Evolutionary conservation across 2,888 invertebrate species (phyloP).

Genomic region (Machimus rusticus): DNA sequence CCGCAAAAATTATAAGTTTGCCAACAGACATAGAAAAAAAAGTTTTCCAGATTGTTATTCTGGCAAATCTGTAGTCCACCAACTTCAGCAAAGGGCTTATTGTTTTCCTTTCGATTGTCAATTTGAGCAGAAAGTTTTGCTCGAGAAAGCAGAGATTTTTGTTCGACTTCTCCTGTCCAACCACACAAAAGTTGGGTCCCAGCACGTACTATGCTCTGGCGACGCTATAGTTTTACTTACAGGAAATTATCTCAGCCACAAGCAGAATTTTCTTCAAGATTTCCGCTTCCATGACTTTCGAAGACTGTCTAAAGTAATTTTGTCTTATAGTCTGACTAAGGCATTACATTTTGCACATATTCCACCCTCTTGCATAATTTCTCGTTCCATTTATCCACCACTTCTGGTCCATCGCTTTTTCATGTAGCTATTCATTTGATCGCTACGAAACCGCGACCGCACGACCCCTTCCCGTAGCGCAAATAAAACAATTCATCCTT

Average conservation of each 20-base stretch:
- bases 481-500: constrained; percentile 34
- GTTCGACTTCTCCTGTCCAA: not conserved
- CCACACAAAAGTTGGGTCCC: not conserved
- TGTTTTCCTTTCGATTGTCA: constrained; percentile 20
- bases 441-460: not conserved
- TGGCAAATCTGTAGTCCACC: not conserved
- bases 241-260: not conserved
- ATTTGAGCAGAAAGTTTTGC: constrained; percentile 11
- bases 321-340: not conserved
- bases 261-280: not conserved
- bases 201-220: not conserved
- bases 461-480: not conserved
- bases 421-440: constrained; percentile 15
- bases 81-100: not conserved
- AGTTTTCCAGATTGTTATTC: not conserved
- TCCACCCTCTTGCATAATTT: not conserved
- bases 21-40: not conserved
- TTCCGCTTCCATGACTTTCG: not conserved
- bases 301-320: not conserved
- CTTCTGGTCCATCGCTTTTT: not conserved
- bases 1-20: not conserved
- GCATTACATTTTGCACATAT: not conserved
- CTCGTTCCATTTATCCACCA: not conserved
- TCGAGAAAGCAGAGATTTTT: not conserved
- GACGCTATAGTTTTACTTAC: not conserved